Base-by-base conservation (phyloP, 1,140 invertebrate species). In the Drosophila takahashii region DNA sequence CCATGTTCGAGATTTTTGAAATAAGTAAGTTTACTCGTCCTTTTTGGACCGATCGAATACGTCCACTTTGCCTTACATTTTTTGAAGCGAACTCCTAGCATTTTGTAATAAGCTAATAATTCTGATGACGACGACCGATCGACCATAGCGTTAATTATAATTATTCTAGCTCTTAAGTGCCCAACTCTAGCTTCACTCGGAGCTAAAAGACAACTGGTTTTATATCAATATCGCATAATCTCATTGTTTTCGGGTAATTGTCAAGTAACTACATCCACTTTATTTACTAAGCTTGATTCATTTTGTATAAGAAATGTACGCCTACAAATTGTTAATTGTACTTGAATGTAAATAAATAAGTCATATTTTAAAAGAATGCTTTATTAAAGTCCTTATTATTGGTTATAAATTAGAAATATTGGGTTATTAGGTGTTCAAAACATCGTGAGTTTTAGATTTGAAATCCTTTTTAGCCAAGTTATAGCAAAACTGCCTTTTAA, bases 291-390 rank as follows among this genome's bases (percentile, higher is more conserved):
- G 61, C 60, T 66, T 83, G 61, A 65, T 76, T 79, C 66, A 61
- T 62, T 75, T 60, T 65, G 52, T 60, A 53, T 56, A 58, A 75
- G 58, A 87, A 62, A 83, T 67, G 41, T 72, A 70, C 11, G 59
- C 60, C 56, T 73, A 60, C 45, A 77, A 84, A 79, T 89, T 89
- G 79, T 86, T 87, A 89, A 66, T 44, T 89, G 61, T 81, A 85
- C 60, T 67, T 74, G 72, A 77, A 51, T 86, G 81, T 87, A 87
- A 89, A 87, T 87, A 87, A 89, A 87, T 70, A 70, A 83, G 79
- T 50, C 32, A 52, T 73, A 83, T 84, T 77, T 87, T 50, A 79
- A 87, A 67, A 71, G 52, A 42, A 9, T 44, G 4, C 11, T 18
- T 18, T 15, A 15, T 39, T n/a, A 6, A 27, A 27, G 26, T 27